Conservation (phyloP, 2,113 vertebrate species). For the Ameiurus melas region DNA sequence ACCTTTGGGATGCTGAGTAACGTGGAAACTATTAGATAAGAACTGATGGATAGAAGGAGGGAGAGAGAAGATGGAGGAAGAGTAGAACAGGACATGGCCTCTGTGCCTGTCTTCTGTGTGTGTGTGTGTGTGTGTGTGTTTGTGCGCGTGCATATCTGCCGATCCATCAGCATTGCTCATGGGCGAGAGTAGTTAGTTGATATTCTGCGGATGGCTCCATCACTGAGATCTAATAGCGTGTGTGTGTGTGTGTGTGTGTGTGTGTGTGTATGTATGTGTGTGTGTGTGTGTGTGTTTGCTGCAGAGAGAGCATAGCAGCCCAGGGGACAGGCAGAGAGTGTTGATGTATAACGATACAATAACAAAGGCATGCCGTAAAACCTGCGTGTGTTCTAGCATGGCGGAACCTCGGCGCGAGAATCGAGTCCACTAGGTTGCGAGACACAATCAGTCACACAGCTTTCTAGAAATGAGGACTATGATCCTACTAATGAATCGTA, state of each 20-base stretch:
- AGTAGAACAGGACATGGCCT: conserved; percentile 22
- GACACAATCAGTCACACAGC: background rate
- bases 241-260: conserved; percentile 40
- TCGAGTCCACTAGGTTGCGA: background rate
- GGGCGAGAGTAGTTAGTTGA: conserved; percentile 53
- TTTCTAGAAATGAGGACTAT: background rate
- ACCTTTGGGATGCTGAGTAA: conserved; percentile 20
- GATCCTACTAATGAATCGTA: background rate
- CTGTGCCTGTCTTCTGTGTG: conserved; percentile 20
- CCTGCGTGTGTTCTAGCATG: conserved; percentile 19
- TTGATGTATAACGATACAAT: conserved; percentile 59
- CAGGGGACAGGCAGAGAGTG: conserved; percentile 48
- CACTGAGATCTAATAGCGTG: conserved; percentile 55
- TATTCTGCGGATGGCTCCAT: conserved; percentile 55
- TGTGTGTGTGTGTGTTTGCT: conserved; percentile 38
- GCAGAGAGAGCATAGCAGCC: conserved; percentile 40
- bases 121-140: conserved; percentile 42
- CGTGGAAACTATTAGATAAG: background rate
- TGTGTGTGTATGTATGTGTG: conserved; percentile 26
- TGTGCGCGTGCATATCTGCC: conserved; percentile 32
- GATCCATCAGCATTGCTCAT: conserved; percentile 41
- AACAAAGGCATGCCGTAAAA: conserved; percentile 48
- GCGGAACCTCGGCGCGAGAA: conserved; percentile 17
- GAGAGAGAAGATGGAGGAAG: conserved; percentile 16
- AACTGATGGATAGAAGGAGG: background rate